Base-by-base conservation (phyloP, 53 echinoderm and acorn worm species). In the Actinopyga echinites region DNA sequence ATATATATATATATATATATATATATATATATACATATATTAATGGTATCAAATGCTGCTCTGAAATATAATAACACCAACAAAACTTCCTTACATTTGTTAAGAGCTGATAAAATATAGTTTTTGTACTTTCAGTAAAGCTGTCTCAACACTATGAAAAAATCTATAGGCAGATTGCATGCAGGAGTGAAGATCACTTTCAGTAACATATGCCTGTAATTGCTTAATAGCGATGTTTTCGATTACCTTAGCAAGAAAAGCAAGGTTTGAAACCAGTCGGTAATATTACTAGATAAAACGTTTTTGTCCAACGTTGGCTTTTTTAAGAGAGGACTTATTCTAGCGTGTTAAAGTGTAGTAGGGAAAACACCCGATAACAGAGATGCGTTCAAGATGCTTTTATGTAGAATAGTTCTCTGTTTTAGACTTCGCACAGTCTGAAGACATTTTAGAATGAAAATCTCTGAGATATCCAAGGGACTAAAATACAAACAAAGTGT, bases 231-330 rank as follows among this genome's bases (percentile, higher is more conserved):
- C 85, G 15, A 54, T 45, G 45, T 54, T 85, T 63, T 85, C 85
- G 49, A 87, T 29, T 19, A 87, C 40, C 74, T 87, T 83, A 3
- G 43, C 45, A n/a, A 82, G 73, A 74, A 77, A 87, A 83, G 69
- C 40, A 19, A 87, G 49, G 52, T 87, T 87, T 54, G 82, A 87
- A 42, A 83, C 55, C 43, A 86, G 87, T 19, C 91, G 74, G 57
- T 86, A 90, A 57, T 79, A n/a, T n/a, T n/a, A n/a, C n/a, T 80
- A 34, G 44, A 40, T 34, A 87, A 73, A 19, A 55, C 65, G n/a
- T 86, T 69, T 2, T 43, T 38, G 20, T 64, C 40, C 23, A 79
- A 49, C 45, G 54, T 37, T 15, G 85, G 44, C 33, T 58, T 79
- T 28, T 84, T 79, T 31, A 89, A 64, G 22, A 79, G 56, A 5